phyloP scores from a whole-genome alignment of 2,113 vertebrate species.

The Haliaeetus leucogaster region DNA sequence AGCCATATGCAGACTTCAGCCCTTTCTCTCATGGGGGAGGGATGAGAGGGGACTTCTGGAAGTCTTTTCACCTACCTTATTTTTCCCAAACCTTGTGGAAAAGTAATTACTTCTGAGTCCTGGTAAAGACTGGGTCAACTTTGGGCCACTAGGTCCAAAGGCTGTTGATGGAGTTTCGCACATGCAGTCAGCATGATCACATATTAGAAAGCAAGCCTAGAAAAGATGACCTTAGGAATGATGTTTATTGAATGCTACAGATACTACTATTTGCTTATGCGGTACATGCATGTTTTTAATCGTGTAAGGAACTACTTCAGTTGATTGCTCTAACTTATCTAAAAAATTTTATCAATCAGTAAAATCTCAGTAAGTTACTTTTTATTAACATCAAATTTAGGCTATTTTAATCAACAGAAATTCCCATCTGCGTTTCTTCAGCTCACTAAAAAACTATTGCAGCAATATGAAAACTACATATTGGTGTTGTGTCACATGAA shows the following conservation, averaged over 20 bases:
- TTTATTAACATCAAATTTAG: neutral
- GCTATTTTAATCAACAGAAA: neutral
- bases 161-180: neutral
- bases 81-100: neutral
- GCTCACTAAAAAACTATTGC: neutral
- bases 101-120: neutral
- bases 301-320: neutral
- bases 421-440: neutral
- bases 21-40: fast-evolving
- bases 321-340: neutral
- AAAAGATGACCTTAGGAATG: neutral
- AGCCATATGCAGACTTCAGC: neutral
- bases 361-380: neutral
- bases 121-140: neutral
- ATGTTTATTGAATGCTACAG: neutral
- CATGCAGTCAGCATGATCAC: neutral
- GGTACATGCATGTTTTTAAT: neutral
- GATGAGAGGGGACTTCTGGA: neutral
- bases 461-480: neutral
- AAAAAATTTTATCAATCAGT: neutral
- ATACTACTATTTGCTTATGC: neutral
- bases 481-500: neutral
- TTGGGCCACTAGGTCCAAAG: neutral
- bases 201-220: neutral
- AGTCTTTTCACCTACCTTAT: neutral